These are phyloP conservation scores for Setipinna tenuifilis DNA, from an alignment of 2,797 vertebrate species.

Conservation along the genomic window DNA sequence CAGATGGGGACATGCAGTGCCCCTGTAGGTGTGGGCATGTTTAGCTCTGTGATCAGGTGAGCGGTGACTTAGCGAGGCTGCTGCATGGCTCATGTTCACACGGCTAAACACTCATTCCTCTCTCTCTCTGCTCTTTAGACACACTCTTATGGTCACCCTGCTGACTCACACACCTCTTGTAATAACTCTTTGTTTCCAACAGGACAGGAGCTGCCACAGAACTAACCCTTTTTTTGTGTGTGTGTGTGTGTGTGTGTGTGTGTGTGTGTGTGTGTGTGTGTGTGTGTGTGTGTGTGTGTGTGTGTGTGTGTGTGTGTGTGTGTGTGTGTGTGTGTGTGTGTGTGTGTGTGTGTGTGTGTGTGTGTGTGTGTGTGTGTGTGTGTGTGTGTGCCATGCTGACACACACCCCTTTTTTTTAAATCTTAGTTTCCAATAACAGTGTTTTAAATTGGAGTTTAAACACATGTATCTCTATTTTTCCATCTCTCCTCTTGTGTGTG, in stretches of 20 bases:
- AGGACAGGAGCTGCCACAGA: background rate
- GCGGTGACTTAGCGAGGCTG: no score
- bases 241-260: background rate
- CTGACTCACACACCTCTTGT: background rate
- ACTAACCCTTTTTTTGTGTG: background rate
- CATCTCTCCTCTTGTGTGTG: no score
- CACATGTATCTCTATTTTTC: no score
- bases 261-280: no score
- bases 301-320: background rate
- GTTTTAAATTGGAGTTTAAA: no score
- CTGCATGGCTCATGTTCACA: constrained; percentile 16
- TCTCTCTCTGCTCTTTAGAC: background rate
- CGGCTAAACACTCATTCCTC: background rate
- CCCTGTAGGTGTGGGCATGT: no score
- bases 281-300: no score
- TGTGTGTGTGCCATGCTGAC: background rate
- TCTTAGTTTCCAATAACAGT: no score
- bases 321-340: background rate
- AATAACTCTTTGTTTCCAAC: background rate
- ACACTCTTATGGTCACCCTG: background rate
- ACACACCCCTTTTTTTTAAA: no score
- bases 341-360: no score
- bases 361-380: background rate
- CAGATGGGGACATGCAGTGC: no score
- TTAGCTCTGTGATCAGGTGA: no score